These are phyloP conservation scores for Aphaenogaster rudis DNA, from an alignment of 1,140 invertebrate species.

Conservation along the genomic window DNA sequence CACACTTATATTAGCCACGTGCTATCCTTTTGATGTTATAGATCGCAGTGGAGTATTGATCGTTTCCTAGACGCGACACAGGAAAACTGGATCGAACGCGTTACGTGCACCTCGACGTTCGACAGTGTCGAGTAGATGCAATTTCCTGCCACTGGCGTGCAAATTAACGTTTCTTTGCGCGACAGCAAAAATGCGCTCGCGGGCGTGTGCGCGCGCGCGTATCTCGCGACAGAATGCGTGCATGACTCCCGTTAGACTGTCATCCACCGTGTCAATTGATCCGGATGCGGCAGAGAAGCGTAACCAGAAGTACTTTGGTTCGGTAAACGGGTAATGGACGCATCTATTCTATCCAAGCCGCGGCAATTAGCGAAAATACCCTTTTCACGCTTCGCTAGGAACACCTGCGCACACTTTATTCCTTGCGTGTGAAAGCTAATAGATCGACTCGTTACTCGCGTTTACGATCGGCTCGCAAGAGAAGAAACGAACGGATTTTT, in stretches of 20 bases:
- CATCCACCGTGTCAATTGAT: slow-evolving; percentile 39
- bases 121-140: slow-evolving; percentile 18
- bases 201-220: not conserved
- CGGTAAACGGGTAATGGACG: slow-evolving; percentile 45
- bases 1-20: slow-evolving; percentile 46
- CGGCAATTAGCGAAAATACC: slow-evolving; percentile 56
- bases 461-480: slow-evolving; percentile 5
- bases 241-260: slow-evolving; percentile 20
- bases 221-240: not conserved
- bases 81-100: slow-evolving; percentile 22
- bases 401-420: slow-evolving; percentile 52
- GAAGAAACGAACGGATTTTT: slow-evolving; percentile 10
- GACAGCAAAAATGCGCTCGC: not conserved
- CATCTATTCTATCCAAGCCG: slow-evolving; percentile 44
- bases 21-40: slow-evolving; percentile 46
- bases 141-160: slow-evolving; percentile 34
- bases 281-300: not conserved
- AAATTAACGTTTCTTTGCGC: slow-evolving; percentile 54
- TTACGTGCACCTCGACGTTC: not conserved
- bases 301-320: slow-evolving; percentile 10
- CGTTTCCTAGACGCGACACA: not conserved
- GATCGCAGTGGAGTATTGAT: slow-evolving; percentile 35
- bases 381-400: slow-evolving; percentile 43
- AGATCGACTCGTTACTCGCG: slow-evolving; percentile 51
- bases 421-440: slow-evolving; percentile 32